phyloP scores from a whole-genome alignment of 1,140 invertebrate genomes.

The Steinernema khuongi region DNA sequence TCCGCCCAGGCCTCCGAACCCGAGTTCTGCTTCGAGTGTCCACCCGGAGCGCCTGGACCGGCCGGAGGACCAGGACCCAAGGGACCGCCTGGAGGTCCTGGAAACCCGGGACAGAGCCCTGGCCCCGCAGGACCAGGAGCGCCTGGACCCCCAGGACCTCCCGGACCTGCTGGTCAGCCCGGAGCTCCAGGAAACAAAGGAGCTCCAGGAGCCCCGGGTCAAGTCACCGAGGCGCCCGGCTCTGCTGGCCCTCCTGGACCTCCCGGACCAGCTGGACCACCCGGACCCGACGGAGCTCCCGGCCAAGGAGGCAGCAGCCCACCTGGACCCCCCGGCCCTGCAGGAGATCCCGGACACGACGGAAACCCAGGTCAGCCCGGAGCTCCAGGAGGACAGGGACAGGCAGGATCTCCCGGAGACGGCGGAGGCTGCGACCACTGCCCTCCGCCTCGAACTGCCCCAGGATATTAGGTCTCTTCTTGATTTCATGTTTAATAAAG shows the following conservation, averaged over 20 bases:
- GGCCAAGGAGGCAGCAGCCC: neutral
- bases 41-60: constrained; percentile 29
- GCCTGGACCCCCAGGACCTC: constrained; percentile 15
- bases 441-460: too few species aligned
- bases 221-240: neutral
- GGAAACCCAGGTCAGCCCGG: constrained; percentile 23
- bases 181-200: constrained; percentile 2
- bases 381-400: neutral
- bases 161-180: constrained; percentile 7
- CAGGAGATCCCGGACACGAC: constrained; percentile 7
- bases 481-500: neutral
- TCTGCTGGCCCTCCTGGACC: neutral
- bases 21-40: constrained; percentile 37
- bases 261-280: constrained; percentile 15
- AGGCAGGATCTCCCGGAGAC: neutral
- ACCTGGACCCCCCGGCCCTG: constrained; percentile 9
- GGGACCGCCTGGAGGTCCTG: neutral
- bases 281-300: constrained; percentile 13
- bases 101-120: neutral
- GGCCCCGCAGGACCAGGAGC: neutral
- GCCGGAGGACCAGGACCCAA: constrained; percentile 32
- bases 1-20: constrained; percentile 15
- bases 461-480: neutral
- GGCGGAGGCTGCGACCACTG: constrained; percentile 25
- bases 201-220: constrained; percentile 6